A percentile compares a stretch with the other conserved stretches of the same genome.
These are phyloP conservation scores for Drosophila virilis DNA, from an alignment of 1,140 invertebrate genomes.

Conservation along the genomic window DNA sequence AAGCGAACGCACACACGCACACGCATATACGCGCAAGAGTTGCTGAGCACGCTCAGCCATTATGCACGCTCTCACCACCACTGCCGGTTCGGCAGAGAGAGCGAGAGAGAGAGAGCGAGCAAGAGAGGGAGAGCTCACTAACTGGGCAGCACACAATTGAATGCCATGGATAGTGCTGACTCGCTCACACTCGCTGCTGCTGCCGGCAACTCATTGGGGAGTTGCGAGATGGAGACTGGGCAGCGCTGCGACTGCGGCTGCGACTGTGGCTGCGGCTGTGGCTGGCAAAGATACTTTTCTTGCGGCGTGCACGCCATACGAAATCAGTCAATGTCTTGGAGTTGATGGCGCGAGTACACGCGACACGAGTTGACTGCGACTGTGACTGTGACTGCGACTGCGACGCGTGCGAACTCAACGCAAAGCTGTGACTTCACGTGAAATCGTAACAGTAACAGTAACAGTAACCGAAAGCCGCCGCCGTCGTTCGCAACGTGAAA, in stretches of 20 bases:
- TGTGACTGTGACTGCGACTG: slow-evolving; percentile 23
- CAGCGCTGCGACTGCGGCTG: slow-evolving; percentile 38
- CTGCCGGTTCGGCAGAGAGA: slow-evolving; percentile 8
- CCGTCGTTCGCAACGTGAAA: slow-evolving; percentile 18
- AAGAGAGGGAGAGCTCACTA: slow-evolving; percentile 5
- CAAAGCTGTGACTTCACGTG: slow-evolving; percentile 32
- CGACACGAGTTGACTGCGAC: slow-evolving; percentile 50
- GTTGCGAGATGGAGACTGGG: slow-evolving; percentile 44
- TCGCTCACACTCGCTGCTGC: slow-evolving; percentile 39
- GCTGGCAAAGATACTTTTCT: slow-evolving; percentile 70
- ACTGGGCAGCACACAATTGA: background rate
- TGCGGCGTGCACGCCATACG: slow-evolving; percentile 72
- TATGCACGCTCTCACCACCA: slow-evolving; percentile 23
- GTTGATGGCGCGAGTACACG: slow-evolving; percentile 77
- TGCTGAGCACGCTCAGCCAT: slow-evolving; percentile 46
- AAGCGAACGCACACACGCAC: background rate
- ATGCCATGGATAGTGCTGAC: slow-evolving; percentile 18
- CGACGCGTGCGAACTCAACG: slow-evolving; percentile 36
- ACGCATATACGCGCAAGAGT: slow-evolving; percentile 5
- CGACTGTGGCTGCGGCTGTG: slow-evolving; percentile 19
- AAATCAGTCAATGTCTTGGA: slow-evolving; percentile 80
- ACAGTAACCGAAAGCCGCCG: slow-evolving; percentile 24
- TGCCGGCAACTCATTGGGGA: slow-evolving; percentile 28
- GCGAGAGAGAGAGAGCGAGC: slow-evolving; percentile 25
- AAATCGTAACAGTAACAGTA: slow-evolving; percentile 10